Evolutionary conservation across 2,888 invertebrate genomes (phyloP).

Genomic region (Suillia variegata): DNA sequence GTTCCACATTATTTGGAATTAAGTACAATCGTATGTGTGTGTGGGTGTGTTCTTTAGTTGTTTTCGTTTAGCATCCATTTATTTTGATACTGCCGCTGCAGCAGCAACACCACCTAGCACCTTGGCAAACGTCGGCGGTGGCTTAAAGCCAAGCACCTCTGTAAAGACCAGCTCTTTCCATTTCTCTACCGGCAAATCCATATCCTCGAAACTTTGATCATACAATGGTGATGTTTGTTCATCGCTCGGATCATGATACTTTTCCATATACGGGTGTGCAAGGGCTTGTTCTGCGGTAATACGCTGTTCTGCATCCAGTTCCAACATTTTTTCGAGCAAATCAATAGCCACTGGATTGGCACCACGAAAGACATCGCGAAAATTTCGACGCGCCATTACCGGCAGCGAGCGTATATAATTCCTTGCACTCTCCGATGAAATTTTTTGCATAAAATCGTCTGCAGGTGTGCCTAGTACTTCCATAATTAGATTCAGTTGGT

Average conservation of each 20-base stretch:
- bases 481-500: slow-evolving; percentile 97
- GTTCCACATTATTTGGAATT: not conserved
- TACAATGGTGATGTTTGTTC: slow-evolving; percentile 89
- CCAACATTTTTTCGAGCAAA: slow-evolving; percentile 92
- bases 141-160: slow-evolving; percentile 81
- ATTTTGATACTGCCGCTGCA: too few species aligned
- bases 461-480: slow-evolving; percentile 93
- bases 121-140: slow-evolving; percentile 63
- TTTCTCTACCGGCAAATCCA: slow-evolving; percentile 88
- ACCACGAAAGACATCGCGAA: slow-evolving; percentile 87
- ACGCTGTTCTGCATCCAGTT: slow-evolving; percentile 91
- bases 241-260: slow-evolving; percentile 97
- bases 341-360: slow-evolving; percentile 95
- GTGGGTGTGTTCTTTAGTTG: too few species aligned
- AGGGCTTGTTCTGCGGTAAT: slow-evolving; percentile 74
- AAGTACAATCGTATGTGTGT: not conserved
- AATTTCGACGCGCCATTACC: slow-evolving; percentile 82
- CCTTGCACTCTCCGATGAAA: slow-evolving; percentile 95
- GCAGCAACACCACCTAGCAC: too few species aligned
- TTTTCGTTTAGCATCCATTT: too few species aligned
- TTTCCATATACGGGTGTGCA: slow-evolving; percentile 71
- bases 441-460: slow-evolving; percentile 93
- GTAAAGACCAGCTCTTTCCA: slow-evolving; percentile 92
- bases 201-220: slow-evolving; percentile 95
- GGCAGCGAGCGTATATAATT: slow-evolving; percentile 93